phyloP scores from a whole-genome alignment of 2,797 vertebrate species.

The Brachyrhaphis roseni region DNA sequence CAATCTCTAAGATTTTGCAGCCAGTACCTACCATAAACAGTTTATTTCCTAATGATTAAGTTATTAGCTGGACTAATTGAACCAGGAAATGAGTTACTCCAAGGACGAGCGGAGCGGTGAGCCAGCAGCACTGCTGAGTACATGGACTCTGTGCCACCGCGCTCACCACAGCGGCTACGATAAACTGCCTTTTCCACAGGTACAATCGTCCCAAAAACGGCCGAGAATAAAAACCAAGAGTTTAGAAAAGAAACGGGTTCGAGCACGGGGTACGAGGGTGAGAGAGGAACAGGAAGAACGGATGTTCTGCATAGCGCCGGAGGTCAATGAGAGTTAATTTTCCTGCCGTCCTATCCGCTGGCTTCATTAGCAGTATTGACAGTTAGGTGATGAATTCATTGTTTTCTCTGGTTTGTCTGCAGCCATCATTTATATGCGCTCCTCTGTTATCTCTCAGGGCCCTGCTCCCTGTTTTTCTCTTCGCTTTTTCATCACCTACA shows the following conservation, averaged over 20 bases:
- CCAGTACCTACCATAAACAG: constrained; percentile 45
- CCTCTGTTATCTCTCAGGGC: constrained; percentile 59
- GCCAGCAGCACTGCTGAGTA: constrained; percentile 44
- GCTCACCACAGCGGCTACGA: not conserved
- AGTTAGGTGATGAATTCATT: constrained; percentile 77
- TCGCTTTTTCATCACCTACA: constrained; percentile 36
- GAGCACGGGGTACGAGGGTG: constrained; percentile 9
- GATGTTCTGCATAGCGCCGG: constrained; percentile 18
- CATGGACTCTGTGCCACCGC: constrained; percentile 22
- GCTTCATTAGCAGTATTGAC: constrained; percentile 81
- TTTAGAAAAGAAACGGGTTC: not conserved
- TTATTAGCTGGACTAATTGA: constrained; percentile 69
- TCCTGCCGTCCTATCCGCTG: constrained; percentile 74
- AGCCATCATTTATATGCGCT: constrained; percentile 60
- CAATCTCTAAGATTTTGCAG: constrained; percentile 34
- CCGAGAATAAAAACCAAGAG: not conserved
- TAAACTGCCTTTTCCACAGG: not conserved
- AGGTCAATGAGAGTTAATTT: constrained; percentile 78
- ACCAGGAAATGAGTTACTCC: constrained; percentile 63
- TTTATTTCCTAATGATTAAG: constrained; percentile 74
- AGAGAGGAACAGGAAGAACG: constrained; percentile 10
- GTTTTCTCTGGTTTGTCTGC: constrained; percentile 73
- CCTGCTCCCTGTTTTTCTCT: constrained; percentile 29
- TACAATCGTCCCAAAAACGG: constrained; percentile 1
- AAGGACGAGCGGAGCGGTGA: constrained; percentile 43